Evolutionary conservation across 2,888 invertebrate genomes (phyloP).

Genomic region (Ceratothoa steindachneri): DNA sequence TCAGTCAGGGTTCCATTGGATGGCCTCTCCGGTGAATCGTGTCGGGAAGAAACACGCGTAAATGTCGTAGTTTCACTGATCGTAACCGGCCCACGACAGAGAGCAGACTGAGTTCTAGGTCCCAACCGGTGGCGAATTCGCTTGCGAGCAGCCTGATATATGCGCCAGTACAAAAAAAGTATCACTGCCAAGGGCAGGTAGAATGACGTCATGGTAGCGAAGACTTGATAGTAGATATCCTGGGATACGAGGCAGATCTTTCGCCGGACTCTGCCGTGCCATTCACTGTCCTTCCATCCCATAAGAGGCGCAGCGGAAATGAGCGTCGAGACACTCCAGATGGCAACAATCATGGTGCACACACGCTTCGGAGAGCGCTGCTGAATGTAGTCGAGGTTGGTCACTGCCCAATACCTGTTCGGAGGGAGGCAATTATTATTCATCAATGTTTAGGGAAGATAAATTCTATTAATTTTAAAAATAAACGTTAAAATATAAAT

Average conservation of each 20-base stretch:
- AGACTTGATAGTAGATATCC: constrained; percentile 80
- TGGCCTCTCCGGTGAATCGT: constrained; percentile 56
- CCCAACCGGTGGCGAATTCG: constrained; percentile 70
- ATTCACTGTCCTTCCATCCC: constrained; percentile 89
- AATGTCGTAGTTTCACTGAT: constrained; percentile 63
- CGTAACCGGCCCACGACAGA: too few species aligned
- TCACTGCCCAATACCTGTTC: constrained; percentile 99
- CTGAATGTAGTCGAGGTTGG: constrained; percentile 93
- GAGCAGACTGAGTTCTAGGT: too few species aligned
- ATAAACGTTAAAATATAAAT: too few species aligned
- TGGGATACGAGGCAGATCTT: constrained; percentile 69
- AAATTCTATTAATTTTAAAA: too few species aligned
- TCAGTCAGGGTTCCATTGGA: constrained; percentile 36
- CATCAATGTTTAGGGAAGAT: too few species aligned
- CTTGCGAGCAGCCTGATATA: constrained; percentile 87
- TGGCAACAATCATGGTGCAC: constrained; percentile 80
- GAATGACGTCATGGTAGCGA: too few species aligned
- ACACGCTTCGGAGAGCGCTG: constrained; percentile 80
- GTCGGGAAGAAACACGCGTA: constrained; percentile 53
- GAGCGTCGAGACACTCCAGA: constrained; percentile 86
- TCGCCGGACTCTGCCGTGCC: constrained; percentile 62
- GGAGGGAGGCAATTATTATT: too few species aligned
- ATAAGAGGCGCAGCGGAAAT: too few species aligned
- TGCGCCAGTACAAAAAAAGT: constrained; percentile 83
- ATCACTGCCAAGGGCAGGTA: constrained; percentile 90